Base-by-base conservation (phyloP, 2,113 vertebrate genomes). In the Chrysochloris asiatica region DNA sequence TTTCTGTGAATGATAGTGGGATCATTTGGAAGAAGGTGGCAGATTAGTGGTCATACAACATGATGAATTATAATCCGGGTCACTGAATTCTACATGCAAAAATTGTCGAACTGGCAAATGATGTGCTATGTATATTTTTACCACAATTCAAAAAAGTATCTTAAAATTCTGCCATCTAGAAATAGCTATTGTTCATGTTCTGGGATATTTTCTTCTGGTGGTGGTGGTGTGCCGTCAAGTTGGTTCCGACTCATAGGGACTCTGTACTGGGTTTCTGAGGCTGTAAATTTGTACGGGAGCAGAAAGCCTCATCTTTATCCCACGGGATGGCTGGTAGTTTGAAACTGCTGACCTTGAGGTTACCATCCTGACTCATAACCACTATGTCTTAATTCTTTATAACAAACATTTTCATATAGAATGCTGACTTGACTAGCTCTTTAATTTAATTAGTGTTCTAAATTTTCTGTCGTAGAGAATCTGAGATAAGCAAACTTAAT, bases 351-450 rank as follows among this genome's bases (percentile, higher is more conserved):
- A n/a, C n/a, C n/a, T n/a, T n/a, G n/a, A 16, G 16, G 48, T 50
- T 50, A 16, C 48, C 16, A 8, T 50, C 9, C 48, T 16, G 16
- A 50, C 16, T 50, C 48, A 50, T 8, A 50, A 16, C 9, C 16
- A 16, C 48, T n/a, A n/a, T n/a, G n/a, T n/a, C n/a, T n/a, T n/a
- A n/a, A n/a, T n/a, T n/a, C n/a, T n/a, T n/a, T n/a, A n/a, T n/a
- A n/a, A n/a, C n/a, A n/a, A n/a, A 84, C 28, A 63, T 94, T 63
- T 92, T 84, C 21, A 82, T 75, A 85, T 56, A 85, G 54, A 83
- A 84, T 88, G 75, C 1, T 47, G 75, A 28, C 47, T 78, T 67
- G 36, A 78, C 8, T 87, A 78, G 80, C 61, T 93, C 22, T 92
- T 83, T 1, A 61, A 45, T 73, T 82, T 67, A 86, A 71, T 78